phyloP scores from a whole-genome alignment of 1,140 invertebrate genomes.

The Drosophila persimilis region DNA sequence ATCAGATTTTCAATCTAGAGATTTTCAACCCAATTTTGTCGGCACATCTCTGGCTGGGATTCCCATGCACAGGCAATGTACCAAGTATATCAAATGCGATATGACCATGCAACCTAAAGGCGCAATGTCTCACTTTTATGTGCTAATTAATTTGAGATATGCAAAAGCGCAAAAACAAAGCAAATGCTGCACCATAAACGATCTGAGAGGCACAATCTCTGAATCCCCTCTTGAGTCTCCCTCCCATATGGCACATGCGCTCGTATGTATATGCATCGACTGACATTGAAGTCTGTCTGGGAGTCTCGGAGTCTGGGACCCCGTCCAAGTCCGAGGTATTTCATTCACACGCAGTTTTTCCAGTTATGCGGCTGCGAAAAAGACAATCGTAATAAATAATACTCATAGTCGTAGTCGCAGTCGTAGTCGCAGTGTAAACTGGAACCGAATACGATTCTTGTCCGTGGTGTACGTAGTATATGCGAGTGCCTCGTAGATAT shows the following conservation, averaged over 20 bases:
- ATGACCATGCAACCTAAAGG: too few relatives aligned
- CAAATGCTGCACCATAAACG: slow-evolving; percentile 39
- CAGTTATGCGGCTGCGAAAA: slow-evolving; percentile 46
- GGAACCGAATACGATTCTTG: slow-evolving; percentile 18
- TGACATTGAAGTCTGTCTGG: slow-evolving; percentile 59
- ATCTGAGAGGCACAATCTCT: not conserved
- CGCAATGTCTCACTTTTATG: slow-evolving; percentile 14
- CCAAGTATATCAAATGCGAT: too few relatives aligned
- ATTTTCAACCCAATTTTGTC: too few relatives aligned
- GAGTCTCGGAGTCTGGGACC: slow-evolving; percentile 30
- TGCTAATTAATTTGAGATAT: slow-evolving; percentile 62
- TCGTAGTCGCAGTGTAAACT: not conserved
- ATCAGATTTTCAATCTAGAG: too few relatives aligned
- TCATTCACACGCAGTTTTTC: slow-evolving; percentile 62
- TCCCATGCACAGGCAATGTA: too few relatives aligned
- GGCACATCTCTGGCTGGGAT: too few relatives aligned
- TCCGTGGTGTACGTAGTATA: too few relatives aligned
- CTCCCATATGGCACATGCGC: not conserved
- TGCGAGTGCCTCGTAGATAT: not conserved
- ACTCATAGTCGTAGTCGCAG: too few relatives aligned
- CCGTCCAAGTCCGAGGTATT: slow-evolving; percentile 30
- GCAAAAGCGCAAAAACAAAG: slow-evolving; percentile 46
- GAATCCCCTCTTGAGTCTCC: not conserved
- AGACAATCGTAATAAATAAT: slow-evolving; percentile 32
- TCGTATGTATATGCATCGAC: slow-evolving; percentile 11